These are phyloP conservation scores for Drosophila athabasca DNA, from an alignment of 1,140 invertebrate species.

Conservation along the genomic window DNA sequence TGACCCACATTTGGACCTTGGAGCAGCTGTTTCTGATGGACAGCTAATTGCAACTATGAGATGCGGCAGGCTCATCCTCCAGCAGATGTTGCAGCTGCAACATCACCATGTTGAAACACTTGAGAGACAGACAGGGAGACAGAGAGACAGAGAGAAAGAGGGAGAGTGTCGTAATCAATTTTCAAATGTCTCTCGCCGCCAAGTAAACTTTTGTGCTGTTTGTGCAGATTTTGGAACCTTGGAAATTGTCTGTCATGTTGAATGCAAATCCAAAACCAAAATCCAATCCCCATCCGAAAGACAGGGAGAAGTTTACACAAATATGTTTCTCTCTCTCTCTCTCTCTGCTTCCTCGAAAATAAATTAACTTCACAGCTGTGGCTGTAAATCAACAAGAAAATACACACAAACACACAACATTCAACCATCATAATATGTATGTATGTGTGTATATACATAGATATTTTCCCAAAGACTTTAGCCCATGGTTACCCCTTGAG, in stretches of 20 bases:
- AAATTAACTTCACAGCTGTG: constrained; percentile 37
- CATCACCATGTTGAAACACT: constrained; percentile 6
- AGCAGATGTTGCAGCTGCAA: constrained; percentile 18
- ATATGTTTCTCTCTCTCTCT: constrained; percentile 12
- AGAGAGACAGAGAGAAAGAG: no score
- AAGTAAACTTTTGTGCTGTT: constrained; percentile 52
- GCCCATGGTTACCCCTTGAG: constrained; percentile 35
- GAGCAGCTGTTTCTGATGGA: constrained; percentile 32
- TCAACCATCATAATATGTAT: constrained; percentile 21
- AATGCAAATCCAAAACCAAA: constrained; percentile 28
- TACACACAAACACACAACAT: background rate
- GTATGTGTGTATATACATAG: no score
- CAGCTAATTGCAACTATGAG: constrained; percentile 44
- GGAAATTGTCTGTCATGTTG: constrained; percentile 39
- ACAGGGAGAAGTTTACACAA: constrained; percentile 22
- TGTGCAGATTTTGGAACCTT: constrained; percentile 29
- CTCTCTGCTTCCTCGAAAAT: constrained; percentile 32
- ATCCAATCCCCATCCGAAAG: background rate
- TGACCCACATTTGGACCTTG: background rate
- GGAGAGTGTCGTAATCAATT: constrained; percentile 46
- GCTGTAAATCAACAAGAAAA: constrained; percentile 36
- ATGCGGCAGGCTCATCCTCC: constrained; percentile 30
- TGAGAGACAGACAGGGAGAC: background rate
- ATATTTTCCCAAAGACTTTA: constrained; percentile 10
- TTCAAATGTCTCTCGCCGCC: constrained; percentile 6